Evolutionary conservation across 2,888 invertebrate species (phyloP), one percentile per base, ranked within the genome.

Genomic region (Oeneis ivallda): DNA sequence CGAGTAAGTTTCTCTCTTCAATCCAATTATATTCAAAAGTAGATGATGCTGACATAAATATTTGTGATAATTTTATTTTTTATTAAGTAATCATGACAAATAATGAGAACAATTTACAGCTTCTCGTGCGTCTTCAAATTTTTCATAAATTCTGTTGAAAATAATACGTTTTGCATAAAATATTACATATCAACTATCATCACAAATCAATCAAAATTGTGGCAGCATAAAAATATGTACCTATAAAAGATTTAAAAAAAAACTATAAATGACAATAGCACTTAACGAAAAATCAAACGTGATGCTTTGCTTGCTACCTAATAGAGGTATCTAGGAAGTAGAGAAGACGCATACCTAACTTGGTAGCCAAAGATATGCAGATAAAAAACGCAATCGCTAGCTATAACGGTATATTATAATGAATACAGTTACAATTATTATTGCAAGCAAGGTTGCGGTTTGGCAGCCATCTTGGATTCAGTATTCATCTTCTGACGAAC

Each of bases 1-100:
- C 45, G 49, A 62, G 52, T 57, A 66, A 68, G 58, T 59, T 54
- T 54, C 19, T 11, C n/a, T 41, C 37, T 62, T 19, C 52, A 41
- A 50, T 60, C 52, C n/a, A 45, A 15, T 15, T 45, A 45, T n/a
- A 15, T 15, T 45, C 45, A 45, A 26, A 26, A 26, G 26, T 26
- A 26, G 26, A 26, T 26, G 26, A 37, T 37, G 37, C 37, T 9
- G 37, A 37, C 9, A 37, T 7, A 37, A 37, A 37, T 8, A 37
- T 37, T 7, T 37, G 37, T 9, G 7, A 37, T 37, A 37, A 37
- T 37, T 8, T 37, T 9, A 37, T 37, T 37, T 37, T 37, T 37
- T 26, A 26, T 26, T 26, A 26, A 26, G 3, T 26, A 37, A 37
- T 37, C 37, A 37, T 37, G 37, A 37, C 37, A 37, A 37, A 37